Percentiles rank a stretch among this genome's conserved stretches.
These are phyloP conservation scores for Limosa lapponica DNA, from an alignment of 2,797 vertebrate genomes.

Conservation along the genomic window DNA sequence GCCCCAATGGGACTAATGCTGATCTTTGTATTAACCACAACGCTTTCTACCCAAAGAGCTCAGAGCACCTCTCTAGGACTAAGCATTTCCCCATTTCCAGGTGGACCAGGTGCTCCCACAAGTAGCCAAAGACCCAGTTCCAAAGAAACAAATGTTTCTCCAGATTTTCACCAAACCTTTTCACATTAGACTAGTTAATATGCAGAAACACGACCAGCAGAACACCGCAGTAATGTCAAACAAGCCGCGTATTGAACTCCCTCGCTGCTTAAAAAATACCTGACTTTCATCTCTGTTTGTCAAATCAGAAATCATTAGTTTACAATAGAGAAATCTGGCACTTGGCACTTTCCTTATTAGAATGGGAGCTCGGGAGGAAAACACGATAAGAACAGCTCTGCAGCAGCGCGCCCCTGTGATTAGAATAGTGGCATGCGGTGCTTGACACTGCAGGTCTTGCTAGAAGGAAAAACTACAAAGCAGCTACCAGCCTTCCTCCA, in stretches of 20 bases:
- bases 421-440: not conserved
- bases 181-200: not conserved
- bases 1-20: not conserved
- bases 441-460: not conserved
- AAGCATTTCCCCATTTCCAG: not conserved
- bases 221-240: not conserved
- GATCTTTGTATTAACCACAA: not conserved
- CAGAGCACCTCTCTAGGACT: not conserved
- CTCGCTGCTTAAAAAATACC: not conserved
- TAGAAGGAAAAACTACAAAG: not conserved
- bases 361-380: not conserved
- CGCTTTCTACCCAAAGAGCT: not conserved
- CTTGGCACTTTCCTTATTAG: not conserved
- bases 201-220: not conserved
- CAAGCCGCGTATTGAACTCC: not conserved
- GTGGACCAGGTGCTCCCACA: not conserved
- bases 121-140: not conserved
- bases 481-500: not conserved
- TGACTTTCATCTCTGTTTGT: slow-evolving; percentile 23
- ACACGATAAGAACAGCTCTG: not conserved
- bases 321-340: not conserved
- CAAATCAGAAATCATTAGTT: slow-evolving; percentile 24
- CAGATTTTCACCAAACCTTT: not conserved
- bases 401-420: not conserved
- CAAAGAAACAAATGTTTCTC: not conserved